A percentile compares a stretch with the other conserved stretches of the same genome.
phyloP scores from a whole-genome alignment of 2,797 vertebrate genomes.

The Ctenopoma kingsleyae region DNA sequence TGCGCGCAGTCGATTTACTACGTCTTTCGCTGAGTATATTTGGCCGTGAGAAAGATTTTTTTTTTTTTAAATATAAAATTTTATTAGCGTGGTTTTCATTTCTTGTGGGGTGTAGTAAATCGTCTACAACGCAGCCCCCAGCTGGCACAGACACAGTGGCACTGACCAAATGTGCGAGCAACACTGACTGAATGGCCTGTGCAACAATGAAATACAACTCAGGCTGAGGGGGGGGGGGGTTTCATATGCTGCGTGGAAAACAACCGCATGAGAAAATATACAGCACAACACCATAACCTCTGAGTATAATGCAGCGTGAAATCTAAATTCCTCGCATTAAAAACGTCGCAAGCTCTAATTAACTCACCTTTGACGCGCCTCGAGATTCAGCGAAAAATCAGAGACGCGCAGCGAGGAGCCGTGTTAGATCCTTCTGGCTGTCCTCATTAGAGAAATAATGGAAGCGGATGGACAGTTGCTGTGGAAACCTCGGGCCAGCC shows the following conservation, averaged over 20 bases:
- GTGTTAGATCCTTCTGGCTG: constrained; percentile 69
- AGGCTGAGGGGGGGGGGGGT: constrained; percentile 13
- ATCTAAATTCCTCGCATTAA: not conserved
- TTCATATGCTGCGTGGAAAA: constrained; percentile 21
- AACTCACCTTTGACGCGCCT: constrained; percentile 81
- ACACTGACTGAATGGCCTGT: constrained; percentile 63
- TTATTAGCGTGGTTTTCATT: constrained; percentile 16
- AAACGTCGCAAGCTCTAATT: constrained; percentile 11
- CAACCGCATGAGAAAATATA: constrained; percentile 5
- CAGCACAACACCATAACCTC: not conserved
- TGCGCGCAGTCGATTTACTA: constrained; percentile 3
- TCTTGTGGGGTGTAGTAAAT: constrained; percentile 32
- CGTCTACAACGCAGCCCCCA: constrained; percentile 43
- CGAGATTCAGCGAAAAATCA: constrained; percentile 70
- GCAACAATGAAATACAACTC: constrained; percentile 75
- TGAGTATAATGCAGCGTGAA: not conserved
- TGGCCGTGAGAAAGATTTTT: not conserved
- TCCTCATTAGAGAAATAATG: constrained; percentile 75
- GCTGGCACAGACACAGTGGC: constrained; percentile 52
- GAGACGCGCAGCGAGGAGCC: constrained; percentile 67
- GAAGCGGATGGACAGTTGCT: constrained; percentile 63
- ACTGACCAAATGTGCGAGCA: constrained; percentile 58
- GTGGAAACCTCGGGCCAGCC: constrained; percentile 68
- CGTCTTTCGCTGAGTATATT: not conserved
- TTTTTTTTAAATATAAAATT: not conserved